phyloP scores from a whole-genome alignment of 2,888 invertebrate species.

The Meloe dianella region DNA sequence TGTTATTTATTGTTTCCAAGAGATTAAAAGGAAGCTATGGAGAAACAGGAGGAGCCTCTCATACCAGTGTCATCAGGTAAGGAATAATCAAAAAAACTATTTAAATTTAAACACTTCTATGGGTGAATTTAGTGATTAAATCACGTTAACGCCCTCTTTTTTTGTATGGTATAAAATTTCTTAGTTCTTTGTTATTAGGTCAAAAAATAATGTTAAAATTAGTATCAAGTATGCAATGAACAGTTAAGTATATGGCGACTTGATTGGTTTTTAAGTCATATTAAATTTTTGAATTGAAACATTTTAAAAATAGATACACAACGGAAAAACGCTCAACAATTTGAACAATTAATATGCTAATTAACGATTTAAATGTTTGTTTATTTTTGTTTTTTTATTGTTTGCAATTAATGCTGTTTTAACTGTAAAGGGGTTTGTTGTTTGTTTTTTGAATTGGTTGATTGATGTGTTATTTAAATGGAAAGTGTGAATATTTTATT shows the following conservation, averaged over 20 bases:
- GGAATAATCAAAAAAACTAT: not conserved
- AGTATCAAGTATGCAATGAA: not conserved
- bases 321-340: too few species aligned
- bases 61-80: slow-evolving; percentile 1
- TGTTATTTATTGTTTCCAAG: not conserved
- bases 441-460: not conserved
- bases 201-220: slow-evolving; percentile 4
- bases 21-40: not conserved
- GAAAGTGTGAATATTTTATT: not conserved
- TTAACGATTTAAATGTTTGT: not conserved
- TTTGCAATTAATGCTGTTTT: not conserved
- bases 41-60: slow-evolving; percentile 4
- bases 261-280: too few species aligned
- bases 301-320: too few species aligned
- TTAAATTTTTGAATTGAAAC: too few species aligned
- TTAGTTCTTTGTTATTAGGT: slow-evolving; percentile 1
- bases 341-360: too few species aligned
- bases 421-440: not conserved
- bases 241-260: not conserved
- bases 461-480: not conserved
- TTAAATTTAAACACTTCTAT: too few species aligned
- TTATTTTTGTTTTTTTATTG: not conserved
- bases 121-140: not conserved
- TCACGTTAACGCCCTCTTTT: not conserved
- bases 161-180: too few species aligned